Conservation (phyloP, 2,113 vertebrate species). For the Carassius carassius region DNA sequence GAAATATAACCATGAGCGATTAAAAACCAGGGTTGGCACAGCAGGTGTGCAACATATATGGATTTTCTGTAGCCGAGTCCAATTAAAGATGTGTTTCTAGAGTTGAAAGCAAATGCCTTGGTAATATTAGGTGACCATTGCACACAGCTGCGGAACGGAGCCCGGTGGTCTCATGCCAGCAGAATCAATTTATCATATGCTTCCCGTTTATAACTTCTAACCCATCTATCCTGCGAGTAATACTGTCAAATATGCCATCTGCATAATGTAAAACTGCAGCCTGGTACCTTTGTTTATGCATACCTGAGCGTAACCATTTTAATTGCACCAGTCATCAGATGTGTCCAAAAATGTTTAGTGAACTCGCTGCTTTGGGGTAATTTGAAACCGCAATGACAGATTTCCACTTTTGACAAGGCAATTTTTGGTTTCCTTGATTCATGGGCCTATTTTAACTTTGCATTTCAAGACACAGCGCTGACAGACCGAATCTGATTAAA, state of each 20-base stretch:
- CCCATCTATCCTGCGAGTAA: slow-evolving; percentile 21
- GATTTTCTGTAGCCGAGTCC: neutral
- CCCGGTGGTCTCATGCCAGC: slow-evolving; percentile 29
- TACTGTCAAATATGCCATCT: slow-evolving; percentile 29
- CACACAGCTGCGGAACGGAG: slow-evolving; percentile 79
- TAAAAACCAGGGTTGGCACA: neutral
- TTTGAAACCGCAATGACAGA: slow-evolving; percentile 17
- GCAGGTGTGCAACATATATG: slow-evolving; percentile 14
- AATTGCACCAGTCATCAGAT: slow-evolving; percentile 34
- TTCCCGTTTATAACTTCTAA: slow-evolving; percentile 23
- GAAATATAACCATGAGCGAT: neutral
- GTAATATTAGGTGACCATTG: slow-evolving; percentile 9
- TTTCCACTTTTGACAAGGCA: slow-evolving; percentile 16
- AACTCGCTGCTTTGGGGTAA: slow-evolving; percentile 16
- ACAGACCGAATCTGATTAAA: slow-evolving; percentile 16
- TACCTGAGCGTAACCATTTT: slow-evolving; percentile 33
- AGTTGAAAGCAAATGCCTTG: slow-evolving; percentile 2
- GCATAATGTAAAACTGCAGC: slow-evolving; percentile 18
- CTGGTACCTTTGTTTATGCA: slow-evolving; percentile 18
- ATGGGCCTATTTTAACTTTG: slow-evolving; percentile 13
- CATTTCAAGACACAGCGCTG: neutral
- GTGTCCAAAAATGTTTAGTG: slow-evolving; percentile 27
- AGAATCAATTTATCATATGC: slow-evolving; percentile 16
- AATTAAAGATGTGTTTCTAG: slow-evolving; percentile 21
- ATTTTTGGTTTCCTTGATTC: slow-evolving; percentile 20